These are phyloP conservation scores for Gryllus longicercus DNA, from an alignment of 2,888 invertebrate genomes.

Conservation along the genomic window DNA sequence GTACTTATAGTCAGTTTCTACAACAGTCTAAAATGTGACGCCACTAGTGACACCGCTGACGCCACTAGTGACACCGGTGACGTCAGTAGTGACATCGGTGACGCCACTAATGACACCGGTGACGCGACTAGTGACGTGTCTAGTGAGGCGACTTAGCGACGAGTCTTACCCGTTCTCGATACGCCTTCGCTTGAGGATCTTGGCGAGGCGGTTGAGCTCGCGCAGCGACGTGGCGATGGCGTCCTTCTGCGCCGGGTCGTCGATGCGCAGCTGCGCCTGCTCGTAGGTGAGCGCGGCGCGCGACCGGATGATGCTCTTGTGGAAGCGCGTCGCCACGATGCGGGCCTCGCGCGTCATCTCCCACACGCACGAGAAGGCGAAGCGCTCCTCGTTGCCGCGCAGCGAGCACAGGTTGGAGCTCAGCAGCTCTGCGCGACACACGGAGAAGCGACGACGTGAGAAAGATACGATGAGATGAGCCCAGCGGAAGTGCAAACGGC, in stretches of 20 bases:
- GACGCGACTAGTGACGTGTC: too few relatives aligned
- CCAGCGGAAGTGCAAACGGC: too few relatives aligned
- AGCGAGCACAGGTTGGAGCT: slow-evolving; percentile 96
- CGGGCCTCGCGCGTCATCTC: slow-evolving; percentile 81
- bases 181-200: slow-evolving; percentile 79
- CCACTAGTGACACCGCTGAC: too few relatives aligned
- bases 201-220: slow-evolving; percentile 80
- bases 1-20: too few relatives aligned
- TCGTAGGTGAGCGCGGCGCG: slow-evolving; percentile 94
- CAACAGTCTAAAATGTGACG: too few relatives aligned
- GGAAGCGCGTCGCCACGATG: slow-evolving; percentile 74
- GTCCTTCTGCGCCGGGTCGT: slow-evolving; percentile 70
- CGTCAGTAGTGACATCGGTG: too few relatives aligned
- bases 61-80: too few relatives aligned
- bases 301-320: slow-evolving; percentile 90
- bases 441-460: background rate
- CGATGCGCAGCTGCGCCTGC: slow-evolving; percentile 91
- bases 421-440: slow-evolving; percentile 63
- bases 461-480: too few relatives aligned
- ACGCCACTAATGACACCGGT: too few relatives aligned
- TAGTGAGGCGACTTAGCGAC: too few relatives aligned
- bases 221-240: slow-evolving; percentile 73
- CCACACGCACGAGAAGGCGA: slow-evolving; percentile 97
- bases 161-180: slow-evolving; percentile 71
- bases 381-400: slow-evolving; percentile 81